Evolutionary conservation across 2,113 vertebrate species (phyloP).

Genomic region (Anthoscopus minutus): DNA sequence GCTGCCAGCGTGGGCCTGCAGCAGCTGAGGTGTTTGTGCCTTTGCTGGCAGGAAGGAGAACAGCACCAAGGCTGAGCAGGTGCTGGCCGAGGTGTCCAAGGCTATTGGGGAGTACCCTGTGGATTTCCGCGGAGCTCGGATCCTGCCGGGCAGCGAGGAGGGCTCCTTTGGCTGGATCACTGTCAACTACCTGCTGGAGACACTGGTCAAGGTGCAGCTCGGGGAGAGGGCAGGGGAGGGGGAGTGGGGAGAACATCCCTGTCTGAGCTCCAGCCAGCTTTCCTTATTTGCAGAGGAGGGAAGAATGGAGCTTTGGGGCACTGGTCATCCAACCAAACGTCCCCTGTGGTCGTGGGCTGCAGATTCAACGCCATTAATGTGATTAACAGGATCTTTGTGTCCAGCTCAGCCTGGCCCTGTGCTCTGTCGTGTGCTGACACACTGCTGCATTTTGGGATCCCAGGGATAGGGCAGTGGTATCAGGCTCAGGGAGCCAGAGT

Average conservation of each 20-base stretch:
- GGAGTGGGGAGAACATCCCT: neutral
- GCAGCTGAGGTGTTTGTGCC: neutral
- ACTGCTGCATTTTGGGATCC: rapidly evolving
- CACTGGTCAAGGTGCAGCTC: constrained; percentile 65
- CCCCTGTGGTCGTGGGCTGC: neutral
- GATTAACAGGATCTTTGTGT: neutral
- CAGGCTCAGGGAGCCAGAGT: too few relatives aligned
- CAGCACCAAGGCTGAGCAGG: neutral
- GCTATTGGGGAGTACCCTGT: neutral
- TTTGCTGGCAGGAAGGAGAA: neutral
- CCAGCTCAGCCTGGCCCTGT: neutral
- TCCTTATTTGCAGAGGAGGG: neutral
- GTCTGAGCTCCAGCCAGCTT: neutral
- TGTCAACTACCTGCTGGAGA: constrained; percentile 14
- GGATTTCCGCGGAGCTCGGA: neutral
- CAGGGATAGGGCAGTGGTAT: neutral
- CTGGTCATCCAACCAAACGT: neutral
- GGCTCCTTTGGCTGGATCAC: constrained; percentile 17
- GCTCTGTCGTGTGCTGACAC: neutral
- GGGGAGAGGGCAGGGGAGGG: neutral
- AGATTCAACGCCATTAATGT: neutral
- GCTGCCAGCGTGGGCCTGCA: neutral
- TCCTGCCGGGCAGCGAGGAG: neutral
- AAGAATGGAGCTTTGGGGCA: neutral
- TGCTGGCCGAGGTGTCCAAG: neutral